These are phyloP conservation scores for Oppia nitens DNA, from an alignment of 1,140 invertebrate genomes.

Conservation along the genomic window DNA sequence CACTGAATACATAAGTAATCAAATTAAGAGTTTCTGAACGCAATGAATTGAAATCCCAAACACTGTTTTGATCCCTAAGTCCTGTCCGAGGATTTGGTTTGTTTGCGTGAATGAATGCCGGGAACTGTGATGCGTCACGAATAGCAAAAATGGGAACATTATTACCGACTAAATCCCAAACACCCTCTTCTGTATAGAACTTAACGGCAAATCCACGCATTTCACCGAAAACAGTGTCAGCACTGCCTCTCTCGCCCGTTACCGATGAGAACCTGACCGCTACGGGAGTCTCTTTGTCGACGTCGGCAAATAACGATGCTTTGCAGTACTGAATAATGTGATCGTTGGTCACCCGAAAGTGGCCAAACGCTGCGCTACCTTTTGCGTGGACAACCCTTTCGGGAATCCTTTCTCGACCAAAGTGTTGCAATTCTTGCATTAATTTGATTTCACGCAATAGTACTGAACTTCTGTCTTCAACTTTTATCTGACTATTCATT, in stretches of 20 bases:
- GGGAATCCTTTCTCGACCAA: conserved; percentile 79
- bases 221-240: conserved; percentile 68
- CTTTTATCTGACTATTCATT: too few relatives aligned
- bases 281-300: conserved; percentile 63
- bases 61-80: conserved; percentile 76
- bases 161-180: conserved; percentile 88
- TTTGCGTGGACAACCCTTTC: conserved; percentile 96
- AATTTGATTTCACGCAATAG: too few relatives aligned
- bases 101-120: conserved; percentile 77
- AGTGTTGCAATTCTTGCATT: conserved; percentile 68
- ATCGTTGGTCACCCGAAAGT: conserved; percentile 47
- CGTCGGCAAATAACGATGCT: conserved; percentile 35
- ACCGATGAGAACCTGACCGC: conserved; percentile 70
- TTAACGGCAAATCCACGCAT: conserved; percentile 85
- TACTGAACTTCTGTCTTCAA: too few relatives aligned
- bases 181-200: conserved; percentile 89
- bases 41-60: conserved; percentile 85
- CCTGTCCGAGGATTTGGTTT: conserved; percentile 86
- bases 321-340: conserved; percentile 68
- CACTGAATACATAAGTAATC: conserved; percentile 65
- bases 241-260: conserved; percentile 70
- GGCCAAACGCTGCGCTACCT: conserved; percentile 87
- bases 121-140: conserved; percentile 78
- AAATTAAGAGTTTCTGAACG: conserved; percentile 77
- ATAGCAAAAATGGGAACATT: conserved; percentile 95